A percentile compares a stretch with the other conserved stretches of the same genome.
These are phyloP conservation scores for Eubasilissa regina DNA, from an alignment of 1,140 invertebrate genomes.

Conservation along the genomic window DNA sequence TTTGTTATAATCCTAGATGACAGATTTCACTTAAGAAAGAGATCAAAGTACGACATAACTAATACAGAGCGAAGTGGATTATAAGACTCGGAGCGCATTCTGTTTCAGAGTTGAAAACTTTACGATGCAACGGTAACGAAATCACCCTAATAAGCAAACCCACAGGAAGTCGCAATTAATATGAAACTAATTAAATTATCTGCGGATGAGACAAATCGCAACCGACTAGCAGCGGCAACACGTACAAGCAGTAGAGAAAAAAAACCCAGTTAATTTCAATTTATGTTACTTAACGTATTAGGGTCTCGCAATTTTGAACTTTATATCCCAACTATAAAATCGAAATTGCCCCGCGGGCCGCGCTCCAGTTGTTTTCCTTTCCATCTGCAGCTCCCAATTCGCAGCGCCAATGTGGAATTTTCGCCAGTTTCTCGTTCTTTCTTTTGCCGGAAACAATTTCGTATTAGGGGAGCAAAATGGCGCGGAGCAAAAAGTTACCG, in stretches of 20 bases:
- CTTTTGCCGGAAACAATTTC: conserved; percentile 45
- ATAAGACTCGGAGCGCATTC: no score
- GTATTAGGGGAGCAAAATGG: conserved; percentile 10
- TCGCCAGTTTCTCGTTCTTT: conserved; percentile 15
- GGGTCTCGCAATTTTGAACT: conserved; percentile 18
- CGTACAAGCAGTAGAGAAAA: not conserved
- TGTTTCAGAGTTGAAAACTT: no score
- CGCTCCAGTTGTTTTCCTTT: conserved; percentile 34
- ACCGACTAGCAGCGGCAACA: no score
- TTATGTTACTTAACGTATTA: conserved; percentile 36
- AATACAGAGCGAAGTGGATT: no score
- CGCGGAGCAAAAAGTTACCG: conserved; percentile 15
- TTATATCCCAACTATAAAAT: conserved; percentile 46
- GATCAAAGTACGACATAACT: no score
- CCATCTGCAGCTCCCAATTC: conserved; percentile 20
- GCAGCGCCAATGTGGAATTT: not conserved
- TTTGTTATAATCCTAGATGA: no score
- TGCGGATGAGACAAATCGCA: no score
- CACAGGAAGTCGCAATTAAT: no score
- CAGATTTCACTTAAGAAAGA: no score
- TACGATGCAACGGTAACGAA: no score
- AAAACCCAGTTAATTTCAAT: conserved; percentile 42
- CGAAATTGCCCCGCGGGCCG: conserved; percentile 38
- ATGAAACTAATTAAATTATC: no score
- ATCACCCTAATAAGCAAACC: no score